Evolutionary conservation across 1,140 invertebrate species (phyloP), one percentile per base, ranked within the genome.

Genomic region (Diprion similis): DNA sequence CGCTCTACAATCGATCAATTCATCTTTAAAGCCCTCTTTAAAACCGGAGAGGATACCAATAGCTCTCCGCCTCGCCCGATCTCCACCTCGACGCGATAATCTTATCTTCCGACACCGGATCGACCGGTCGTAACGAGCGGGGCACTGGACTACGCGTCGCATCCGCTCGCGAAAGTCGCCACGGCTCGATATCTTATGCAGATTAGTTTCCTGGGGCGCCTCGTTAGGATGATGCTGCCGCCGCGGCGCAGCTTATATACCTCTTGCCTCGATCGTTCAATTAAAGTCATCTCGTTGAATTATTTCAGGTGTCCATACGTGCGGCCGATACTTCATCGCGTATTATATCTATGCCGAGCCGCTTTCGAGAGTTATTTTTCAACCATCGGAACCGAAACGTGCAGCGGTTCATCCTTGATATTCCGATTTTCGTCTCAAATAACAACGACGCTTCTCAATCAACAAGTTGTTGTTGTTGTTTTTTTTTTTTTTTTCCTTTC

Each of bases 201-300:
- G 51, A 59, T 59, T 59, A 59, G 51, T 59, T 59, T 59, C 51
- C 11, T 59, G 11, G 11, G 51, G 51, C 51, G 51, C 11, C 51
- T 59, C 51, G 51, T 59, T 59, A 59, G 51, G 51, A 59, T 59
- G n/a, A 59, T 4, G 11, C 11, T 59, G 51, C 11, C 24, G 24
- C 24, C 24, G 2, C 24, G 24, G 24, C 24, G 6, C 24, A 37
- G 24, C 24, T 37, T 4, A 37, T 4, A 37, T 37, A 6, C 24
- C 24, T 59, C 51, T 59, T 13, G n/a, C 24, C n/a, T 59, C 51
- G n/a, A 59, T 59, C 11, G 51, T 15, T 59, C 51, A 59, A 59
- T 59, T 59, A 59, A 59, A 59, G n/a, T 59, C 51, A 59, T 59
- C 51, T 15, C 51, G 51, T 59, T 13, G n/a, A 59, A 59, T 59